Conservation (phyloP, 2,797 vertebrate species). For the Squalus acanthias region DNA sequence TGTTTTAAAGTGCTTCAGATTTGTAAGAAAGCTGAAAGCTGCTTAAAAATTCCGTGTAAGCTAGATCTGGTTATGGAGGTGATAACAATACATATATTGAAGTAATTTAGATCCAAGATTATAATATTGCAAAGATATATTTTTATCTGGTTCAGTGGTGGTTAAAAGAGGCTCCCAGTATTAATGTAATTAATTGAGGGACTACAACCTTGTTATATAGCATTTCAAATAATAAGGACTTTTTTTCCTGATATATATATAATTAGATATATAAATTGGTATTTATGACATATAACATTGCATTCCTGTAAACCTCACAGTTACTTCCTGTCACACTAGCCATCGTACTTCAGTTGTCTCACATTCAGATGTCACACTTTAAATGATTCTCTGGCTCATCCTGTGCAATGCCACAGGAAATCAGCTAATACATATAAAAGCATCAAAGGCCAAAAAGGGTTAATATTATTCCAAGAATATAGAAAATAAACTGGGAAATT, state of each 20-base stretch:
- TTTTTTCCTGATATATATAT: too few species aligned
- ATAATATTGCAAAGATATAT: not conserved
- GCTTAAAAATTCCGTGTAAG: not conserved
- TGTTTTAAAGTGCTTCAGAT: not conserved
- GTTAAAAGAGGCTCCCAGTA: not conserved
- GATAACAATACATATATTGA: not conserved
- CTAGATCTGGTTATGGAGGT: not conserved
- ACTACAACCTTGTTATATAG: not conserved
- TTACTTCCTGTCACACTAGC: not conserved
- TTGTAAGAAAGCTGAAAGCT: not conserved
- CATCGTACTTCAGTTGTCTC: not conserved
- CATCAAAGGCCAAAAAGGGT: not conserved
- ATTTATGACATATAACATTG: not conserved
- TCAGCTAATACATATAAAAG: not conserved
- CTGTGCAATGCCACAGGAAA: not conserved
- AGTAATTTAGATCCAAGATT: not conserved
- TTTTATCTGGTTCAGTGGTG: not conserved
- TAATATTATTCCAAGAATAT: not conserved
- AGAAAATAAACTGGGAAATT: not conserved
- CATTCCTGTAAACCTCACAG: not conserved
- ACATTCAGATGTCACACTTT: not conserved
- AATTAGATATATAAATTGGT: too few species aligned
- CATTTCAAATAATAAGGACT: not conserved
- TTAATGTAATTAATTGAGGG: not conserved
- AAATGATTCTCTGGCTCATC: not conserved